Percentiles rank a stretch among this genome's conserved stretches.
phyloP scores from a whole-genome alignment of 2,113 vertebrate species.

The Corythornis cristatus region DNA sequence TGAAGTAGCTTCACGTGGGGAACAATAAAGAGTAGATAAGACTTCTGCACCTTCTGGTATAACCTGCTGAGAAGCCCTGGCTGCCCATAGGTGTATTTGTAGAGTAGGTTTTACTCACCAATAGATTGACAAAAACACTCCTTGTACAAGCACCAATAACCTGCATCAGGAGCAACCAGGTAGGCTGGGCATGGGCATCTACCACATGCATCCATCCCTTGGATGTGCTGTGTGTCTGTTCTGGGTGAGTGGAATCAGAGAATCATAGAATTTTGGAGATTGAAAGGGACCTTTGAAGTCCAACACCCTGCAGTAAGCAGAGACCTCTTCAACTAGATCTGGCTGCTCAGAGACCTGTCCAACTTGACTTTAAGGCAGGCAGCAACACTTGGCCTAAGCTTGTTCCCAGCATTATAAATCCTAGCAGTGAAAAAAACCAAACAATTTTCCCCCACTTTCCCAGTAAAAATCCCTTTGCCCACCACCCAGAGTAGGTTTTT shows the following conservation, averaged over 20 bases:
- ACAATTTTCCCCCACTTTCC: neutral
- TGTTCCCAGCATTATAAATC: neutral
- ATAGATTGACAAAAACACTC: neutral
- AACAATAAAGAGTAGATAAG: neutral
- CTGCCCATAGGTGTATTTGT: fast-evolving
- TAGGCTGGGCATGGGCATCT: neutral
- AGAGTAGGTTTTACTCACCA: neutral
- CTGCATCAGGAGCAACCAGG: neutral
- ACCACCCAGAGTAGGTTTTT: neutral
- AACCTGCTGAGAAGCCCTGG: neutral
- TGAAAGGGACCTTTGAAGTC: neutral
- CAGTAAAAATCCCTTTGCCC: fast-evolving
- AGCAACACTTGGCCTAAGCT: neutral
- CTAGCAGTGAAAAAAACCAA: neutral
- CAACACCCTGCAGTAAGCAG: neutral
- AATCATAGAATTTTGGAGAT: neutral
- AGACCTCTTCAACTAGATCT: neutral
- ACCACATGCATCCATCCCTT: neutral
- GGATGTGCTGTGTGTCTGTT: neutral
- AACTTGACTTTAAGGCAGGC: neutral
- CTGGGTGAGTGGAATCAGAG: fast-evolving
- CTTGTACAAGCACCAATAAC: neutral
- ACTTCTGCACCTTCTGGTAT: neutral
- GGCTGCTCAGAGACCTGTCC: neutral
- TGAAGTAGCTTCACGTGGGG: neutral